phyloP scores from a whole-genome alignment of 2,888 invertebrate genomes.

The Himalopsyche japonica region DNA sequence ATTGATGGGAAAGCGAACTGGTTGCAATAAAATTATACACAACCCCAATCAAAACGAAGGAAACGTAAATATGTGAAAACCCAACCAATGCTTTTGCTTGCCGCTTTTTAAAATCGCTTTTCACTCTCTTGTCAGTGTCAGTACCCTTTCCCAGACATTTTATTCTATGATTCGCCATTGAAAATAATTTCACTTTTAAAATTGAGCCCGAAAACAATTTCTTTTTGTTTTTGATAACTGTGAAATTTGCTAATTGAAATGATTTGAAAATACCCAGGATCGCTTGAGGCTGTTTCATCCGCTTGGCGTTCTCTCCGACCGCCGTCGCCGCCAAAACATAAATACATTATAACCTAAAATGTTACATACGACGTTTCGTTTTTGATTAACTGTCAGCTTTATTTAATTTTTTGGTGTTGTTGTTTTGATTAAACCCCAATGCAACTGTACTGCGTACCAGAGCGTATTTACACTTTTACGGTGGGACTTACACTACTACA shows the following conservation, averaged over 20 bases:
- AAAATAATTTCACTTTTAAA: neutral
- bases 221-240: neutral
- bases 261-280: neutral
- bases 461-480: constrained; percentile 33
- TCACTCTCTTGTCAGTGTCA: neutral
- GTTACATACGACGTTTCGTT: neutral
- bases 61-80: constrained; percentile 16
- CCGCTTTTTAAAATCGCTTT: constrained; percentile 11
- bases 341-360: neutral
- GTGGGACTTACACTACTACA: constrained; percentile 20
- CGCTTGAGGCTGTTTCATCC: neutral
- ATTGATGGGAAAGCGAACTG: neutral
- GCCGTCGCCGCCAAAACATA: neutral
- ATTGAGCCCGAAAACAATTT: neutral
- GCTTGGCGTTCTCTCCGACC: neutral
- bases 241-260: neutral
- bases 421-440: neutral
- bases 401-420: neutral
- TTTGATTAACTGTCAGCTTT: neutral
- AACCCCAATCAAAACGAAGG: neutral
- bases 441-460: constrained; percentile 23
- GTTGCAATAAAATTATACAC: neutral
- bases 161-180: neutral
- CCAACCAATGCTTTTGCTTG: constrained; percentile 32
- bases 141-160: neutral